These are phyloP conservation scores for Azorinus chamasolen DNA, from an alignment of 2,888 invertebrate species.

Conservation along the genomic window DNA sequence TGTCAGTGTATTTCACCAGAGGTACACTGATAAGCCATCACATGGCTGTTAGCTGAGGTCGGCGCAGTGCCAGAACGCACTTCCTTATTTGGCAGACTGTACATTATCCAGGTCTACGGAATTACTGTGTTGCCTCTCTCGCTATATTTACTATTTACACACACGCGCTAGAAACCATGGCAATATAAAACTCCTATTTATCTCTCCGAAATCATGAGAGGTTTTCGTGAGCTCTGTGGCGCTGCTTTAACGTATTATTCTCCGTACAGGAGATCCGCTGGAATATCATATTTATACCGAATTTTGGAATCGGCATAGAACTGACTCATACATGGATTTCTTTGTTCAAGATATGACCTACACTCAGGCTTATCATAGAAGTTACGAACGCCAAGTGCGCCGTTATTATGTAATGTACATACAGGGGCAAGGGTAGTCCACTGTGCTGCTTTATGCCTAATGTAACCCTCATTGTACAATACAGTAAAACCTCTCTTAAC, in stretches of 20 bases:
- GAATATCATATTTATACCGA: neutral
- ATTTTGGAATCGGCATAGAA: conserved; percentile 5
- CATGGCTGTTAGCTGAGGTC: neutral
- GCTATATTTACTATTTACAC: conserved; percentile 23
- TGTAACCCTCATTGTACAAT: too few species aligned
- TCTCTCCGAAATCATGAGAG: conserved; percentile 27
- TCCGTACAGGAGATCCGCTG: too few species aligned
- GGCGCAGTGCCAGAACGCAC: conserved; percentile 8
- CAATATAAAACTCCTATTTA: conserved; percentile 29
- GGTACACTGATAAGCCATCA: too few species aligned
- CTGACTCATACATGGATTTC: conserved; percentile 25
- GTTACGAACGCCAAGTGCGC: too few species aligned
- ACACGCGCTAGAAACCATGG: conserved; percentile 24
- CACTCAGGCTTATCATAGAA: too few species aligned
- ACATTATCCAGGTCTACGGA: too few species aligned
- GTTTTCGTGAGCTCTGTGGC: conserved; percentile 3
- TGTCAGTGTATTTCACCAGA: too few species aligned
- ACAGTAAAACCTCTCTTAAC: too few species aligned
- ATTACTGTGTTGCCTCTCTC: too few species aligned
- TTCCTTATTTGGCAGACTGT: conserved; percentile 10
- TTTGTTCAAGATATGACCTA: neutral
- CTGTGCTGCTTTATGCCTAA: too few species aligned
- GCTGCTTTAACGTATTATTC: conserved; percentile 26
- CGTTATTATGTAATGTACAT: too few species aligned
- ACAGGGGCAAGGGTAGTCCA: too few species aligned